Base-by-base conservation (phyloP, 2,888 invertebrate genomes). In the Drosophila mimetica region DNA sequence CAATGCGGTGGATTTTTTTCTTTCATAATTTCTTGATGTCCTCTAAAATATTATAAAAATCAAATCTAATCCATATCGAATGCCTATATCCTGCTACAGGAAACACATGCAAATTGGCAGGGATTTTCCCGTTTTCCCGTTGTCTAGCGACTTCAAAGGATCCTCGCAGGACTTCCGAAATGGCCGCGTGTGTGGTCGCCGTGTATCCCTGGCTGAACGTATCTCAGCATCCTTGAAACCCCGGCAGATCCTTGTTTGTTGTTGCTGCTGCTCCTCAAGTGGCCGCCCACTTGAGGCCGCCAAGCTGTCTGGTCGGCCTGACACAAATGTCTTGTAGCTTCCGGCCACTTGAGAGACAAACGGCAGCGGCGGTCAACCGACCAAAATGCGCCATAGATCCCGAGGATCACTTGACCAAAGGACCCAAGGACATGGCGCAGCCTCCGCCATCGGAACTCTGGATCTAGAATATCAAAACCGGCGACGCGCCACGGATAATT, bases 211-310 rank as follows among this genome's bases (percentile, higher is more conserved):
- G 11, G 20, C 44, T n/a, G 14, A 11, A 28, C 28, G 28, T 28
- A 13, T 3, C 16, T 34, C 14, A 14, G 14, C 20, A 16, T 16
- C 25, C 44, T 9, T 9, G 42, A 14, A 6, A 20, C n/a, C 41
- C 4, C 4, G 8, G n/a, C n/a, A 2, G 22, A 28, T 44, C 52
- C 25, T 22, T 75, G 66, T 74, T 71, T 81, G 71, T 66, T 76
- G 57, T 61, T 54, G 59, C 52, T 32, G 46, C 25, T 54, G 64
- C 55, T 22, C 44, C 18, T 82, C 71, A 77, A 80, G 77, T 83
- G 77, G 79, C 48, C n/a, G 20, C n/a, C 39, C 85, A 87, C 86
- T 85, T 85, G 72, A 84, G 51, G 76, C 76, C 79, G 89, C 85
- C 88, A 88, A 71, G 66, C 69, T 76, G 87, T 89, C 89, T 88